These are phyloP conservation scores for Druon quercuslanigerum DNA, from an alignment of 1,140 invertebrate species.

Conservation along the genomic window DNA sequence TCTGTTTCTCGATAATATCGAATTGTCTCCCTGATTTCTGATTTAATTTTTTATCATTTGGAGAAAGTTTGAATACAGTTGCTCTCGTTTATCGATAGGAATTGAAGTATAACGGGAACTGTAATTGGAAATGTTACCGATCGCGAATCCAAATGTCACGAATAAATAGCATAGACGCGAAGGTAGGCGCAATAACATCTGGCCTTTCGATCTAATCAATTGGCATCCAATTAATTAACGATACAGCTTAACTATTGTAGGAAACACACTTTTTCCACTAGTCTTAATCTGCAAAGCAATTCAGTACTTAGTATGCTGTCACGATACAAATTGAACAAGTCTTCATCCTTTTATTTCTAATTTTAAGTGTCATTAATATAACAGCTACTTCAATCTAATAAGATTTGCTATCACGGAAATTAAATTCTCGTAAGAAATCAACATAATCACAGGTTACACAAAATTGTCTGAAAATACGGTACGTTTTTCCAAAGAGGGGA, in stretches of 20 bases:
- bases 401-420: no score
- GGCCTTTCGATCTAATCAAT: slow-evolving; percentile 21
- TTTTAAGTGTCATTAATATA: background rate
- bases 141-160: slow-evolving; percentile 12
- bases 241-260: slow-evolving; percentile 24
- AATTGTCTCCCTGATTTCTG: no score
- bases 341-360: background rate
- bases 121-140: slow-evolving; percentile 21
- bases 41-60: background rate
- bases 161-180: background rate
- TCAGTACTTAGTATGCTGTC: slow-evolving; percentile 7
- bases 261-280: background rate
- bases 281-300: background rate
- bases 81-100: background rate
- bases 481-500: no score
- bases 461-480: no score
- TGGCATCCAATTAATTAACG: slow-evolving; percentile 26
- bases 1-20: no score
- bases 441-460: no score
- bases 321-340: slow-evolving; percentile 16
- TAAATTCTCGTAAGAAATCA: no score
- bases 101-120: slow-evolving; percentile 3
- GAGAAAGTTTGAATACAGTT: background rate
- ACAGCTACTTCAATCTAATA: no score
- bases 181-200: slow-evolving; percentile 10